Percentiles rank a stretch among this genome's conserved stretches.
phyloP scores from a whole-genome alignment of 2,888 invertebrate genomes.

The Ophion costatus region DNA sequence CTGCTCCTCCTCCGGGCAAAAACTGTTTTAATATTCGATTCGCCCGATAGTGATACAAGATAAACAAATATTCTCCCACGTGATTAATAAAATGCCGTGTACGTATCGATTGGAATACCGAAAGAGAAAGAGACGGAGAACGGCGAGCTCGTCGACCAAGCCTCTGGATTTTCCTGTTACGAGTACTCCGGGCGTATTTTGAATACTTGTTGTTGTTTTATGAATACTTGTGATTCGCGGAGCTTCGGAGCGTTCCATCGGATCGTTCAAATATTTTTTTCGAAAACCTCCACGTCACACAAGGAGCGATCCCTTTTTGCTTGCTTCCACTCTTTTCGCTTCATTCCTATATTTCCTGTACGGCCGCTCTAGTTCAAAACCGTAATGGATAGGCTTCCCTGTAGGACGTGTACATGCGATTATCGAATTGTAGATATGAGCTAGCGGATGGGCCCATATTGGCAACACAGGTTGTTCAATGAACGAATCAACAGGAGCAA shows the following conservation, averaged over 20 bases:
- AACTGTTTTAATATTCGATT: slow-evolving; percentile 44
- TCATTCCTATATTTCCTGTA: not conserved
- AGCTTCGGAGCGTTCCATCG: slow-evolving; percentile 20
- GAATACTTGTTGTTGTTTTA: slow-evolving; percentile 40
- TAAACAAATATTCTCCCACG: slow-evolving; percentile 51
- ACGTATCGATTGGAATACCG: not conserved
- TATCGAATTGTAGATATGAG: slow-evolving; percentile 35
- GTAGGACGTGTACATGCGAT: slow-evolving; percentile 9
- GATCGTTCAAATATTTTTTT: slow-evolving; percentile 29
- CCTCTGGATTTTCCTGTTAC: slow-evolving; percentile 7
- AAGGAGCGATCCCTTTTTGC: not conserved
- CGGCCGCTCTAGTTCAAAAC: slow-evolving; percentile 19
- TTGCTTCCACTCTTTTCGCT: slow-evolving; percentile 1
- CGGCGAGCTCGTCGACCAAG: slow-evolving; percentile 18
- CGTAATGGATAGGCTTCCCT: not conserved
- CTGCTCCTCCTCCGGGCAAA: not conserved
- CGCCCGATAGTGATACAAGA: slow-evolving; percentile 44
- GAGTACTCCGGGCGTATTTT: slow-evolving; percentile 18
- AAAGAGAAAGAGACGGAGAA: not conserved
- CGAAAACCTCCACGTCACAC: slow-evolving; percentile 18
- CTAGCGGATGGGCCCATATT: not conserved
- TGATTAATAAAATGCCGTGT: slow-evolving; percentile 53
- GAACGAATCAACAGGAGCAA: not conserved
- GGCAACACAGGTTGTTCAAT: not conserved
- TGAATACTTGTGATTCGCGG: slow-evolving; percentile 29